These are phyloP conservation scores for Pseudococcus viburni DNA, from an alignment of 2,888 invertebrate species.

Conservation along the genomic window DNA sequence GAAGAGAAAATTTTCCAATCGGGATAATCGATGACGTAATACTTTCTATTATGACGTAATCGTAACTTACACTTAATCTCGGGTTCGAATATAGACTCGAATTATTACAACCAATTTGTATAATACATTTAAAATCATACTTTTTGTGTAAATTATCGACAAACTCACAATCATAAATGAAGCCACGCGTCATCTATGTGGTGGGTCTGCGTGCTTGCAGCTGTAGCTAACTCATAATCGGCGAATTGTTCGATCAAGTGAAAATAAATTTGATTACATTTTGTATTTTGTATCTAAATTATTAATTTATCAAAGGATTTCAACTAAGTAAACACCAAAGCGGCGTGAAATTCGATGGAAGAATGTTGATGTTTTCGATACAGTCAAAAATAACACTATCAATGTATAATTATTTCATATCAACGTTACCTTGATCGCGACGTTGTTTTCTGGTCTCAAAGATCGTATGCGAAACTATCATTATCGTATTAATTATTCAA, in stretches of 20 bases:
- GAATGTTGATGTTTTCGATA: background rate
- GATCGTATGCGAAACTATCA: background rate
- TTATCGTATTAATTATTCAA: background rate
- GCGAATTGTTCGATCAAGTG: background rate
- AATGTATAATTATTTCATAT: background rate
- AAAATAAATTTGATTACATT: background rate
- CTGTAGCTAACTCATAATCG: background rate
- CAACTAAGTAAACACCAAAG: background rate
- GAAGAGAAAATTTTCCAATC: background rate
- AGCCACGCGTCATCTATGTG: background rate
- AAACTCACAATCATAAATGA: background rate
- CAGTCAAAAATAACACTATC: background rate
- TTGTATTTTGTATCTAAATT: background rate
- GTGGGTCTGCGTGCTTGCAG: background rate
- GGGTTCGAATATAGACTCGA: background rate
- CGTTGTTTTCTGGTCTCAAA: background rate
- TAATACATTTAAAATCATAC: background rate
- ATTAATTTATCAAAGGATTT: background rate
- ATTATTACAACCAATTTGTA: background rate
- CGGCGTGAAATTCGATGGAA: background rate
- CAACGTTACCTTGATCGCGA: background rate
- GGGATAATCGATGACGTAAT: constrained; percentile 16
- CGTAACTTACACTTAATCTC: background rate
- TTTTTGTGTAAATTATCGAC: background rate
- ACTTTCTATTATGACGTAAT: constrained; percentile 5